Percentiles rank a stretch among this genome's conserved stretches.
phyloP scores from a whole-genome alignment of 2,797 vertebrate species.

The Melanotaenia parkinsoni region DNA sequence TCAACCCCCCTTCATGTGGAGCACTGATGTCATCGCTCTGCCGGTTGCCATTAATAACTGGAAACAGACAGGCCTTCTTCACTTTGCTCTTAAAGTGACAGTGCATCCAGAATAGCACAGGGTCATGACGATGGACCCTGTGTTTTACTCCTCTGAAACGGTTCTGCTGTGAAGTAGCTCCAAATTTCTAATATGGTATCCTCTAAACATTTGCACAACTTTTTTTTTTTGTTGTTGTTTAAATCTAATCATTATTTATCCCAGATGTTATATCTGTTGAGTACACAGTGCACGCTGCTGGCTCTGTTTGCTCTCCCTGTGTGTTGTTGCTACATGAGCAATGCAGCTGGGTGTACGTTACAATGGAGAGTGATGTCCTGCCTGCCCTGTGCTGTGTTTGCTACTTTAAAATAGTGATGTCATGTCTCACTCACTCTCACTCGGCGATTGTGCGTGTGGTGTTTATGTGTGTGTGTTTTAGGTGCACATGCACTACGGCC shows the following conservation, averaged over 20 bases:
- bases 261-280: slow-evolving; percentile 10
- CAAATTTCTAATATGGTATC: not conserved
- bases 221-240: slow-evolving; percentile 1
- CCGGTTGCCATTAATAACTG: slow-evolving; percentile 80
- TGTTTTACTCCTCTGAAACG: slow-evolving; percentile 8
- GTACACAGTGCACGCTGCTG: slow-evolving; percentile 24
- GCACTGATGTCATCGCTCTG: slow-evolving; percentile 82
- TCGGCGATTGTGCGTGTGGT: slow-evolving; percentile 32
- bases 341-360: slow-evolving; percentile 64
- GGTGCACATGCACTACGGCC: slow-evolving; percentile 39
- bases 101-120: slow-evolving; percentile 53
- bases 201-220: slow-evolving; percentile 11
- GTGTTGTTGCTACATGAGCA: slow-evolving; percentile 57
- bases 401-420: slow-evolving; percentile 78
- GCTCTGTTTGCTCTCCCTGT: slow-evolving; percentile 21
- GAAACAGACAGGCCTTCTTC: slow-evolving; percentile 79
- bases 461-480: slow-evolving; percentile 32
- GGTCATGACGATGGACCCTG: slow-evolving; percentile 31
- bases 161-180: slow-evolving; percentile 16
- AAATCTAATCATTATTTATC: slow-evolving; percentile 6
- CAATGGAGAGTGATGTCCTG: slow-evolving; percentile 65
- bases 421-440: slow-evolving; percentile 78
- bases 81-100: slow-evolving; percentile 79
- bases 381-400: slow-evolving; percentile 65
- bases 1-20: slow-evolving; percentile 59